phyloP scores from a whole-genome alignment of 2,113 vertebrate genomes.

The Neolamprologus toae region DNA sequence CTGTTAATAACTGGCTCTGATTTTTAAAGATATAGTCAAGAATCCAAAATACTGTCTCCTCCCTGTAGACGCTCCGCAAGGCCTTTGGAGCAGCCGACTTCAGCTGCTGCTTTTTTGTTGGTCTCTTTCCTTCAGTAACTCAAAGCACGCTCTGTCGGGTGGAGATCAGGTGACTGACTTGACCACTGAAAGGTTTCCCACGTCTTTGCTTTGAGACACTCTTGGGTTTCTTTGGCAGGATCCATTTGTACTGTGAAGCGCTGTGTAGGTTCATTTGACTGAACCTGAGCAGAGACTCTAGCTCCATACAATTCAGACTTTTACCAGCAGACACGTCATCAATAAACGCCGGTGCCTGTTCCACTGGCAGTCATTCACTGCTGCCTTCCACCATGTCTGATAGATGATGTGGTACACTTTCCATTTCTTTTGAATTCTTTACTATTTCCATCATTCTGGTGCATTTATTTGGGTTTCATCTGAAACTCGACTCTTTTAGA shows the following conservation, averaged over 20 bases:
- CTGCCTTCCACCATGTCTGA: not conserved
- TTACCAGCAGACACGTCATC: not conserved
- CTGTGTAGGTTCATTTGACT: not conserved
- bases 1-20: not conserved
- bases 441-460: not conserved
- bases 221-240: not conserved
- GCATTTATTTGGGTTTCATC: not conserved
- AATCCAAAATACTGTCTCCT: not conserved
- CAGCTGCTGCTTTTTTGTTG: not conserved
- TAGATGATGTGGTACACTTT: not conserved
- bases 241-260: not conserved
- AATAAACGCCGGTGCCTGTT: not conserved
- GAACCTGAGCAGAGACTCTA: not conserved
- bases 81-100: not conserved
- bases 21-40: not conserved
- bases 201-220: not conserved
- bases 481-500: not conserved
- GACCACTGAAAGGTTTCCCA: not conserved
- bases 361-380: not conserved
- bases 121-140: not conserved
- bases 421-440: not conserved
- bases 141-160: too few relatives aligned
- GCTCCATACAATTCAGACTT: fast-evolving
- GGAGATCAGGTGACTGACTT: not conserved
- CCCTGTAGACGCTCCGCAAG: not conserved